phyloP scores from a whole-genome alignment of 2,797 vertebrate species.

The Novumbra hubbsi region DNA sequence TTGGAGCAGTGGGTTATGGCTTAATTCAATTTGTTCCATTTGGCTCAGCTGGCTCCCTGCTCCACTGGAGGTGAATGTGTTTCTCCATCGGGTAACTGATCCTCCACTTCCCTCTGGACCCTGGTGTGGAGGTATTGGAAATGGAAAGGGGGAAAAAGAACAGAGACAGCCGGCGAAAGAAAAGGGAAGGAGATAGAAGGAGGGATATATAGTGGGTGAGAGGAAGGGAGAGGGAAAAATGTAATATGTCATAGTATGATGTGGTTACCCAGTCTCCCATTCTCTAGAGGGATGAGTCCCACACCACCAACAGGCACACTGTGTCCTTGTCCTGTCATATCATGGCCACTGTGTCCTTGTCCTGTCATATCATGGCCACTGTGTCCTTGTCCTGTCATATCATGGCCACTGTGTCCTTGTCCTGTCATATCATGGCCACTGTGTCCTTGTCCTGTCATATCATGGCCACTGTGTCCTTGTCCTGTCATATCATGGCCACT shows the following conservation, averaged over 20 bases:
- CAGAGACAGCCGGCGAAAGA: not conserved
- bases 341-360: not conserved
- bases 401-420: too few relatives aligned
- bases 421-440: too few relatives aligned
- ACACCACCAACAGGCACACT: not conserved
- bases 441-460: too few relatives aligned
- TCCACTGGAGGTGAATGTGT: conserved; percentile 66
- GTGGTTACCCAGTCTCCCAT: conserved; percentile 2
- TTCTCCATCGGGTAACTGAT: conserved; percentile 67
- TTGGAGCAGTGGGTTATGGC: conserved; percentile 58
- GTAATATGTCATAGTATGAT: conserved; percentile 9
- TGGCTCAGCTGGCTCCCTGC: conserved; percentile 66
- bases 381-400: too few relatives aligned
- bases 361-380: conserved; percentile 7
- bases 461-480: too few relatives aligned
- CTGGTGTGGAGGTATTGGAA: conserved; percentile 27
- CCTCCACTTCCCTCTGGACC: conserved; percentile 53
- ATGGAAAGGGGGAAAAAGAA: conserved; percentile 4
- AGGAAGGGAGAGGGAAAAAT: conserved; percentile 3
- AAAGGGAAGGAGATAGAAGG: conserved; percentile 1
- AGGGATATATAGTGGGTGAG: conserved; percentile 2
- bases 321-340: not conserved
- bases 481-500: too few relatives aligned
- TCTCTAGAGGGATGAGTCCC: conserved; percentile 1
- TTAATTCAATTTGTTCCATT: conserved; percentile 75